Evolutionary conservation across 2,888 invertebrate genomes (phyloP).

Genomic region (Pyrochroa serraticornis): DNA sequence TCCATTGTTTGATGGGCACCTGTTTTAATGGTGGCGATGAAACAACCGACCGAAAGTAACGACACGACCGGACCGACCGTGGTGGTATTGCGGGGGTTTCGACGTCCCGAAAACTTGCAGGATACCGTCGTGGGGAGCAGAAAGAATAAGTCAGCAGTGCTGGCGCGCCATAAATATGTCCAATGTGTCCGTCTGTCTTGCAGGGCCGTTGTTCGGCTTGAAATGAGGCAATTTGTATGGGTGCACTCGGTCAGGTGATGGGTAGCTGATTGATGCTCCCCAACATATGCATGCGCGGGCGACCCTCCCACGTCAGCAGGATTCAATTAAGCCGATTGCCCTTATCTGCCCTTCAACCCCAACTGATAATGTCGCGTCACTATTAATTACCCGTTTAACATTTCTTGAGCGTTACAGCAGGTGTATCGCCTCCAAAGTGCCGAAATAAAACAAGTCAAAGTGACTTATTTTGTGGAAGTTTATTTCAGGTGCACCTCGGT

Average conservation of each 20-base stretch:
- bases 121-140: conserved; percentile 12
- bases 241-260: conserved; percentile 27
- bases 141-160: conserved; percentile 32
- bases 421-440: too few relatives aligned
- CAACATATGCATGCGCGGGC: not conserved
- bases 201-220: conserved; percentile 31
- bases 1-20: conserved; percentile 29
- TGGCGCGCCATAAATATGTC: conserved; percentile 35
- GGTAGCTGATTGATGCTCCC: conserved; percentile 19
- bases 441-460: too few relatives aligned
- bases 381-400: too few relatives aligned
- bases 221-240: conserved; percentile 39
- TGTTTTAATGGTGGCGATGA: conserved; percentile 8
- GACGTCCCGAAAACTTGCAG: conserved; percentile 1
- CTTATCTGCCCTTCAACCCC: too few relatives aligned
- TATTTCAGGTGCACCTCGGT: too few relatives aligned
- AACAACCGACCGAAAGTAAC: too few relatives aligned
- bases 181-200: conserved; percentile 35
- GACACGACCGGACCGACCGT: too few relatives aligned
- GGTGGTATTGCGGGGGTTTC: not conserved
- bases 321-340: too few relatives aligned
- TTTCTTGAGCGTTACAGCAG: too few relatives aligned
- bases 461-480: too few relatives aligned
- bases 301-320: too few relatives aligned
- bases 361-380: too few relatives aligned